Conservation (phyloP, 2,113 vertebrate species). For the Cyprinodon variegatus region DNA sequence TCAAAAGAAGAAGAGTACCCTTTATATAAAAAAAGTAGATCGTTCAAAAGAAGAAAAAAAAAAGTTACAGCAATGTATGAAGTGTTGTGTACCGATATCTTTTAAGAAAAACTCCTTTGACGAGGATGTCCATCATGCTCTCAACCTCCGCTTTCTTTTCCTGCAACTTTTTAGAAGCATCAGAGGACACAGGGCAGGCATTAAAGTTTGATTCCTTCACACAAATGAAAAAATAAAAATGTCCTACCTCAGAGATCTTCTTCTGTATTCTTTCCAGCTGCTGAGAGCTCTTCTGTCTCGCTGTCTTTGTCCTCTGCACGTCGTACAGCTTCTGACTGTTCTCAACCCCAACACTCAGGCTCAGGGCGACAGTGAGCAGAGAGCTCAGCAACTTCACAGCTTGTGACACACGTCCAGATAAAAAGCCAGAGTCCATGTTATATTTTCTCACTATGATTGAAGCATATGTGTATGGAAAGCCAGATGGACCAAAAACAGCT, state of each 20-base stretch:
- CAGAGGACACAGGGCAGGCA: slow-evolving; percentile 5
- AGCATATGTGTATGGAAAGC: neutral
- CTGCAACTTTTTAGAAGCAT: slow-evolving; percentile 79
- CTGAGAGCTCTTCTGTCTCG: slow-evolving; percentile 70
- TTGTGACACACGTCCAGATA: slow-evolving; percentile 47
- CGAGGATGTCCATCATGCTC: slow-evolving; percentile 88
- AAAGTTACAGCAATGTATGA: neutral
- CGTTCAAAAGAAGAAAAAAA: neutral
- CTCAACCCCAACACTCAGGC: slow-evolving; percentile 81
- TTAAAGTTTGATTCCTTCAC: neutral
- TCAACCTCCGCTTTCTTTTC: slow-evolving; percentile 85
- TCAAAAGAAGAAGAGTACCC: neutral
- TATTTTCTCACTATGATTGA: neutral
- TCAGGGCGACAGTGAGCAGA: slow-evolving; percentile 80
- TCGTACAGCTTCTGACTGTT: slow-evolving; percentile 84
- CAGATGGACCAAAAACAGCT: neutral
- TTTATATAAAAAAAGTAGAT: neutral
- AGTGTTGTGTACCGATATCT: slow-evolving; percentile 83
- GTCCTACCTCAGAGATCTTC: slow-evolving; percentile 84
- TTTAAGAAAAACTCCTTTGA: slow-evolving; percentile 89
- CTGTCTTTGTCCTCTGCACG: slow-evolving; percentile 80
- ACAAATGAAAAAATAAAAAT: neutral
- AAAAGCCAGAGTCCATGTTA: slow-evolving; percentile 1
- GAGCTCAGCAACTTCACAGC: slow-evolving; percentile 89
- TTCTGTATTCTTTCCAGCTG: slow-evolving; percentile 83